phyloP scores from a whole-genome alignment of 2,113 vertebrate genomes.

The Brachirus orientalis region DNA sequence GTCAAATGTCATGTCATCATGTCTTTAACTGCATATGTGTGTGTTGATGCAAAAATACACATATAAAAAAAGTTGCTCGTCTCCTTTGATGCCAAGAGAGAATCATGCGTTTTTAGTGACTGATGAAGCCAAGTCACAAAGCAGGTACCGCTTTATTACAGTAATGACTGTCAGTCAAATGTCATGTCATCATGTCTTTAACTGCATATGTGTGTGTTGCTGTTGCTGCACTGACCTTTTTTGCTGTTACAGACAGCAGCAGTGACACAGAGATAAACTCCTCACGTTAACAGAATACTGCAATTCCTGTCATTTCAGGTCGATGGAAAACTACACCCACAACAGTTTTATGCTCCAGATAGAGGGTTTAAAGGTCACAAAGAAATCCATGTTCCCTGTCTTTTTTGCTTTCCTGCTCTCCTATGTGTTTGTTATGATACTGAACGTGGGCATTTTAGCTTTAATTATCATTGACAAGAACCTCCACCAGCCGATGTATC shows the following conservation, averaged over 20 bases:
- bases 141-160: no score
- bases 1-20: not conserved
- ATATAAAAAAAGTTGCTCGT: no score
- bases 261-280: no score
- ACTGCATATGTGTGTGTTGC: no score
- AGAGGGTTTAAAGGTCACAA: conserved; percentile 62
- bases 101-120: no score
- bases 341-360: conserved; percentile 50
- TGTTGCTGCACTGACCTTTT: no score
- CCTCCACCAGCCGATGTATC: conserved; percentile 72
- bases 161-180: not conserved
- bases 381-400: conserved; percentile 33
- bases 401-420: conserved; percentile 56
- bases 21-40: no score
- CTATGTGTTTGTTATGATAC: conserved; percentile 54
- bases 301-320: conserved; percentile 3
- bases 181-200: not conserved
- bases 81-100: no score
- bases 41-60: not conserved
- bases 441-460: conserved; percentile 51
- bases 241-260: no score
- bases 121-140: no score
- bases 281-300: not conserved
- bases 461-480: conserved; percentile 45
- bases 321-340: conserved; percentile 50